Evolutionary conservation across 2,797 vertebrate genomes (phyloP).

Genomic region (Potorous gilbertii): DNA sequence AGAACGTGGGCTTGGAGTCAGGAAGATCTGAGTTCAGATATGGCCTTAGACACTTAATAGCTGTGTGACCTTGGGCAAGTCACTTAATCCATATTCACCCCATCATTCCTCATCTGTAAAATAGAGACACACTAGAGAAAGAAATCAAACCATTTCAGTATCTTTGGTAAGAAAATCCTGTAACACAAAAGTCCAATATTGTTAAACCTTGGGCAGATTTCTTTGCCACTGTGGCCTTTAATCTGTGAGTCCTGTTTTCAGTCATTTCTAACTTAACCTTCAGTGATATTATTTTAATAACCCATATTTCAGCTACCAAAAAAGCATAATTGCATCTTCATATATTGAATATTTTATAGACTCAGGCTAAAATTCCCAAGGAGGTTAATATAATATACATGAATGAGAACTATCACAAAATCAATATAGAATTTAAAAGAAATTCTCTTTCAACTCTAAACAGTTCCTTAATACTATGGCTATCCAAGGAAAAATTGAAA

Average conservation of each 20-base stretch:
- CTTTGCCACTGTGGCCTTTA: neutral
- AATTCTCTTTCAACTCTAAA: conserved; percentile 36
- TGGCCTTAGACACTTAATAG: neutral
- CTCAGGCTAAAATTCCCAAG: conserved; percentile 42
- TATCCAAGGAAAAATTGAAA: conserved; percentile 47
- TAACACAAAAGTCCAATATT: neutral
- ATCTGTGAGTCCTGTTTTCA: neutral
- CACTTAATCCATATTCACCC: neutral
- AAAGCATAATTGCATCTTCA: conserved; percentile 18
- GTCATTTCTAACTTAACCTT: conserved; percentile 47
- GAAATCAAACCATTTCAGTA: neutral
- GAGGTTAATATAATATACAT: neutral
- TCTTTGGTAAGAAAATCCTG: neutral
- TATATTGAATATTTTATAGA: conserved; percentile 27
- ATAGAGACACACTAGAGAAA: neutral
- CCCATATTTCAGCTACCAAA: conserved; percentile 41
- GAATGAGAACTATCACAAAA: conserved; percentile 29
- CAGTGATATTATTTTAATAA: conserved; percentile 48
- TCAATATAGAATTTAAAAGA: conserved; percentile 39
- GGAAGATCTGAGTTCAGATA: neutral
- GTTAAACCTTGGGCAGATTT: neutral
- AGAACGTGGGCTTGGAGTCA: neutral
- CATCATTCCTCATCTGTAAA: neutral
- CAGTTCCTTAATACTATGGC: neutral
- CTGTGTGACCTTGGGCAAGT: neutral